Evolutionary conservation across 1,140 invertebrate genomes (phyloP), one percentile per base, ranked within the genome.

Genomic region (Oryzaephilus surinamensis): DNA sequence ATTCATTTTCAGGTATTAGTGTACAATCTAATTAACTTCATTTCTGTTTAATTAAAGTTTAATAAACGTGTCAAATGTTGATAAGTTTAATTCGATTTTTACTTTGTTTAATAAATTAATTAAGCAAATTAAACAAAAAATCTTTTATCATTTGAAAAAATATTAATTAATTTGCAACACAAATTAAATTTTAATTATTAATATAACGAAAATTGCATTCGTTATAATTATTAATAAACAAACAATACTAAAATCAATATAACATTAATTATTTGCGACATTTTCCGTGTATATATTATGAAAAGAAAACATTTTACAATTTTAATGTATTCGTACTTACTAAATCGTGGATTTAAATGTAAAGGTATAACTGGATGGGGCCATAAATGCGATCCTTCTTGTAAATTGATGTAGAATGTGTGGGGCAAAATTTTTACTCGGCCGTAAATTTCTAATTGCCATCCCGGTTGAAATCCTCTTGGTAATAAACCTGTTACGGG

Each of bases 331-430:
- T 6, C 14, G 36, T 41, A 55, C 58, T 58, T 55, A 62, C 58
- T 43, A 57, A 79, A 79, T 30, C 77, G 63, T 6, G 76, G 74
- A 60, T 79, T 79, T 32, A 81, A 58, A 58, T 79, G 77, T 46
- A 79, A 62, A 17, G 69, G 64, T 26, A 79, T 73, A 11, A 60
- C 53, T 6, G 75, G 72, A 65, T 77, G 73, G 2, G 76, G 76
- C 64, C 76, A 78, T 32, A 73, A 62, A 14, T 68, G 63, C 36
- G 67, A 61, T 4, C 72, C 72, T 36, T 71, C 66, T 52, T 81
- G 77, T 24, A 84, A 56, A 65, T 82, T 81, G 15, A 84, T 63
- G 45, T 71, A 73, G 56, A 84, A 81, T 46, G 74, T 73, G 40
- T 77, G 68, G 13, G 76, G 77, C 21, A 79, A 58, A 15, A 79